A percentile compares a stretch with the other conserved stretches of the same genome.
Evolutionary conservation across 2,888 invertebrate genomes (phyloP).

Genomic region (Dione vanillae): DNA sequence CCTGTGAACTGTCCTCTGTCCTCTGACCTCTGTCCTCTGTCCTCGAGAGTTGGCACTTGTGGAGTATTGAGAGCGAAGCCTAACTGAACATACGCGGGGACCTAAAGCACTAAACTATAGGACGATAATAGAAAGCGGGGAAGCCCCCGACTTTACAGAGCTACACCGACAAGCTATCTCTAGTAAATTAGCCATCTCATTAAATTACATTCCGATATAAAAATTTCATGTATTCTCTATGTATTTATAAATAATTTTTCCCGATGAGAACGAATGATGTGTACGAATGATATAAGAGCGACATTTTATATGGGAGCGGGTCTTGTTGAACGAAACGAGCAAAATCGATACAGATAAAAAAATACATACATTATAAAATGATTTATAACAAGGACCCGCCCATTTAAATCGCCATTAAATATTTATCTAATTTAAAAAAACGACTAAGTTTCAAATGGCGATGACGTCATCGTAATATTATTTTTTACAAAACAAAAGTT

Average conservation of each 20-base stretch:
- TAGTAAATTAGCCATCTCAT: slow-evolving; percentile 67
- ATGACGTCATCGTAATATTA: background rate
- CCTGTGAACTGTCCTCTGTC: slow-evolving; percentile 42
- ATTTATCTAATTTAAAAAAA: background rate
- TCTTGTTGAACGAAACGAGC: background rate
- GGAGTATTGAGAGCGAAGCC: slow-evolving; percentile 60
- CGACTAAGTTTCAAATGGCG: too few relatives aligned
- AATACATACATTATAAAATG: background rate
- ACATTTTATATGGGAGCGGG: slow-evolving; percentile 5
- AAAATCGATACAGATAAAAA: background rate
- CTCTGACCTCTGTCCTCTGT: slow-evolving; percentile 55
- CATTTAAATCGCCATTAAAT: slow-evolving; percentile 3
- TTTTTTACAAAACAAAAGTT: slow-evolving; percentile 1
- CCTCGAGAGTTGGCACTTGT: slow-evolving; percentile 71
- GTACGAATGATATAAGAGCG: slow-evolving; percentile 74
- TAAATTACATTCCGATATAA: slow-evolving; percentile 58
- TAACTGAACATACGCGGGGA: slow-evolving; percentile 27
- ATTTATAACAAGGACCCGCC: background rate
- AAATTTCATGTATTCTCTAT: slow-evolving; percentile 56
- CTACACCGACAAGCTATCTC: slow-evolving; percentile 74
- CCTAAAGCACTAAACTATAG: slow-evolving; percentile 27
- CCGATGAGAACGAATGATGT: slow-evolving; percentile 74
- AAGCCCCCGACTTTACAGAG: slow-evolving; percentile 42
- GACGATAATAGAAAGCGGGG: slow-evolving; percentile 23
- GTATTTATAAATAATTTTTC: slow-evolving; percentile 53